Evolutionary conservation across 1,140 invertebrate species (phyloP).

Genomic region (Ruditapes philippinarum): DNA sequence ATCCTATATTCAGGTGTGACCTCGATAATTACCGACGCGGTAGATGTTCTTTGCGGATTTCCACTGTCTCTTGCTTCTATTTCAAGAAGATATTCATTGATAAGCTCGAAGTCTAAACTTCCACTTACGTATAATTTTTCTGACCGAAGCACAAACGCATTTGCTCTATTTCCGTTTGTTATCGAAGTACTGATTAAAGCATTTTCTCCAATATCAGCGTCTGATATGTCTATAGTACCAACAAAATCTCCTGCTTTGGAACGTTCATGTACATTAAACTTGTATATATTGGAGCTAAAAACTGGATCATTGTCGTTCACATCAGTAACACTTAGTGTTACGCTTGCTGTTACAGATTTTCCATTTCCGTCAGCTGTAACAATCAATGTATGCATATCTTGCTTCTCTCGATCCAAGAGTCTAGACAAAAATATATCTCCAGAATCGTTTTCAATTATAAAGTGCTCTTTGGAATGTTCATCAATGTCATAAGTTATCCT

Average conservation of each 20-base stretch:
- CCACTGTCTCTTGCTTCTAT: slow-evolving; percentile 60
- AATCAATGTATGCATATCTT: slow-evolving; percentile 23
- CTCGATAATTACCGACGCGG: slow-evolving; percentile 41
- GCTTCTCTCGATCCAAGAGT: slow-evolving; percentile 42
- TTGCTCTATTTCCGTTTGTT: slow-evolving; percentile 39
- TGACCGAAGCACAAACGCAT: background rate
- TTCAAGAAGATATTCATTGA: slow-evolving; percentile 56
- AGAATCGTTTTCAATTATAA: slow-evolving; percentile 29
- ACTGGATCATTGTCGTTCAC: slow-evolving; percentile 59
- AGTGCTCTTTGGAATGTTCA: slow-evolving; percentile 21
- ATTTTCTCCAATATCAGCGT: slow-evolving; percentile 54
- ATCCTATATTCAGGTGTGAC: slow-evolving; percentile 38
- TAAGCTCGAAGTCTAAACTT: slow-evolving; percentile 14
- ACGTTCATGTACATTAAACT: slow-evolving; percentile 41
- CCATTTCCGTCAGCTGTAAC: slow-evolving; percentile 19
- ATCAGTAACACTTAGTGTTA: slow-evolving; percentile 40
- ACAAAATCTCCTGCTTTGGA: background rate
- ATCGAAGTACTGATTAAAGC: background rate
- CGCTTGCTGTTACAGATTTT: background rate
- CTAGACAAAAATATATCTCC: slow-evolving; percentile 55
- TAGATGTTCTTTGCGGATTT: slow-evolving; percentile 19
- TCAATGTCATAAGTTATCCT: slow-evolving; percentile 35
- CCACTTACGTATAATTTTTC: slow-evolving; percentile 4
- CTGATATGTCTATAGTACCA: slow-evolving; percentile 5
- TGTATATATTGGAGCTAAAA: slow-evolving; percentile 46